Percentiles rank a stretch among this genome's conserved stretches.
phyloP scores from a whole-genome alignment of 2,797 vertebrate genomes.

The Vireo griseus region DNA sequence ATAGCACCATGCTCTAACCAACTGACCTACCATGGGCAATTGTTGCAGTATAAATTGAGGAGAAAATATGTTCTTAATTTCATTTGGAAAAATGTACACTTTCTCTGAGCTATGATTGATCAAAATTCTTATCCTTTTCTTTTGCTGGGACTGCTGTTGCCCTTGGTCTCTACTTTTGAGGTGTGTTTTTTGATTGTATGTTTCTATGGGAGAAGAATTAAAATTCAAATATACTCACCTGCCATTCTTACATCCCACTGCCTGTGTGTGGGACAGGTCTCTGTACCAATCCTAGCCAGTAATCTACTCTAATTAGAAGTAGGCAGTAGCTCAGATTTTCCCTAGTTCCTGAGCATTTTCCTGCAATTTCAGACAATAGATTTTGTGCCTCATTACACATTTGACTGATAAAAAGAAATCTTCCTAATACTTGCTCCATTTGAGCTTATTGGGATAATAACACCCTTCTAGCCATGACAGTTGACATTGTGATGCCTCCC shows the following conservation, averaged over 20 bases:
- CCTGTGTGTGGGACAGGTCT: not conserved
- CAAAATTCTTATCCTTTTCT: not conserved
- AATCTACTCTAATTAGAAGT: not conserved
- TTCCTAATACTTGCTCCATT: not conserved
- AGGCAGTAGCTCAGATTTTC: not conserved
- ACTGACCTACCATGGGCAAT: not conserved
- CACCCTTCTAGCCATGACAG: not conserved
- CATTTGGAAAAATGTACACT: not conserved
- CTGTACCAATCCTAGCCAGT: not conserved
- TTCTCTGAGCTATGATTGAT: not conserved
- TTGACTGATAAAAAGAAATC: not conserved
- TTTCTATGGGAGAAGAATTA: not conserved
- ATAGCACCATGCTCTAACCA: not conserved
- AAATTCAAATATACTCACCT: not conserved
- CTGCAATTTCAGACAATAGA: not conserved
- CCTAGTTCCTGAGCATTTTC: not conserved
- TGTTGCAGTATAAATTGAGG: not conserved
- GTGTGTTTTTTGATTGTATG: not conserved
- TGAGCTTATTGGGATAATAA: slow-evolving; percentile 3
- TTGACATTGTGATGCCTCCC: not conserved
- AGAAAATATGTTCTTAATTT: not conserved
- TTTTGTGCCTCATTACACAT: not conserved
- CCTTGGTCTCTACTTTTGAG: not conserved
- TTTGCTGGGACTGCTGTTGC: not conserved
- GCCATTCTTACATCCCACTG: not conserved